Percentiles rank a stretch among this genome's conserved stretches.
phyloP scores from a whole-genome alignment of 2,888 invertebrate species.

The Andrena chrysosceles region DNA sequence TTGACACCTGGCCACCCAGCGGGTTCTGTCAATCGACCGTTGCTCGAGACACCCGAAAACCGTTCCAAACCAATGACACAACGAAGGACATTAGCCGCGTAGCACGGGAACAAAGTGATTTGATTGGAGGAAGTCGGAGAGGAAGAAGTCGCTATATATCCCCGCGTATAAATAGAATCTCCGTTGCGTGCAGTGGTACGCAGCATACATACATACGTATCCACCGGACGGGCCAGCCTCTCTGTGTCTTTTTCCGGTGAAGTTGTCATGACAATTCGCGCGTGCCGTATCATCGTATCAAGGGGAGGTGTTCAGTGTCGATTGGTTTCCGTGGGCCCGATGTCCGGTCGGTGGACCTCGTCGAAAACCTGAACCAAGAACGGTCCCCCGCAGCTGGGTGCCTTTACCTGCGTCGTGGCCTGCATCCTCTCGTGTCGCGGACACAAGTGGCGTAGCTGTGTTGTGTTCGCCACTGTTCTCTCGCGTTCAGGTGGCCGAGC shows the following conservation, averaged over 20 bases:
- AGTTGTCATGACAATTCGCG: conserved; percentile 61
- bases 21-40: neutral
- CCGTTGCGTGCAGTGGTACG: conserved; percentile 45
- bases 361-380: conserved; percentile 33
- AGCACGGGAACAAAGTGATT: conserved; percentile 38
- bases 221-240: neutral
- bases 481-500: neutral
- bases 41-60: neutral
- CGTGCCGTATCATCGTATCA: conserved; percentile 30
- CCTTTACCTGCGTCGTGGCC: neutral
- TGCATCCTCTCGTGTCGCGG: neutral
- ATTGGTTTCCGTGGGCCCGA: conserved; percentile 22
- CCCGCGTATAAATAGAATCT: conserved; percentile 67
- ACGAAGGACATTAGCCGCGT: conserved; percentile 3
- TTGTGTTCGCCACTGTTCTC: neutral
- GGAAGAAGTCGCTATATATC: conserved; percentile 11
- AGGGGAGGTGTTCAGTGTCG: conserved; percentile 43
- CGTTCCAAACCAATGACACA: conserved; percentile 29
- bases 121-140: conserved; percentile 52
- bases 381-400: neutral
- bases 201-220: neutral
- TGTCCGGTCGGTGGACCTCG: conserved; percentile 18
- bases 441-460: neutral
- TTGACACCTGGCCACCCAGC: conserved; percentile 24
- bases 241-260: neutral